phyloP scores from a whole-genome alignment of 2,888 invertebrate genomes.

The Drepanosiphum platanoidis region DNA sequence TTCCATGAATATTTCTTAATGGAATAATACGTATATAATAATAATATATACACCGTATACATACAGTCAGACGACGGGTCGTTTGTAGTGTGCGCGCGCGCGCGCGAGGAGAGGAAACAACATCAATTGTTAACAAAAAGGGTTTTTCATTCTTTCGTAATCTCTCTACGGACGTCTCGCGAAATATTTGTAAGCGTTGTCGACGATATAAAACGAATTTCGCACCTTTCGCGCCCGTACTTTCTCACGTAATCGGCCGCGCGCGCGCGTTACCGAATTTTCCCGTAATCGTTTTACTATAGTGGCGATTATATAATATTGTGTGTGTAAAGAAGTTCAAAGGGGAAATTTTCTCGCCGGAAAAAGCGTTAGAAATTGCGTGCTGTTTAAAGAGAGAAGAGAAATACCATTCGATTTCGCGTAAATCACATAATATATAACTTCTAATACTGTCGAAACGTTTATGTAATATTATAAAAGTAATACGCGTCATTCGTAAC shows the following conservation, averaged over 20 bases:
- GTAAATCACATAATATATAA: too few relatives aligned
- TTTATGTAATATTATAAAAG: too few relatives aligned
- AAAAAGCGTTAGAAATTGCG: too few relatives aligned
- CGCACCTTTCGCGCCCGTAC: not conserved
- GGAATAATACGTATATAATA: conserved; percentile 16
- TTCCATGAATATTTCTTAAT: conserved; percentile 44
- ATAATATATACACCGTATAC: not conserved
- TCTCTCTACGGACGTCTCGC: not conserved
- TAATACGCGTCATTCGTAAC: too few relatives aligned
- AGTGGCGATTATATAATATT: too few relatives aligned
- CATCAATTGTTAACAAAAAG: not conserved
- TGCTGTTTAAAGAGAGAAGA: too few relatives aligned
- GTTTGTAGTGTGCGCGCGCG: not conserved
- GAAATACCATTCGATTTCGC: too few relatives aligned
- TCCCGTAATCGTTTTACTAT: too few relatives aligned
- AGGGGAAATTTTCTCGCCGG: too few relatives aligned
- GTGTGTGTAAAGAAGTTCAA: too few relatives aligned
- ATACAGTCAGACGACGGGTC: not conserved
- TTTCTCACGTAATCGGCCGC: not conserved
- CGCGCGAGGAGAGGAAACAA: not conserved
- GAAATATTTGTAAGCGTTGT: conserved; percentile 9
- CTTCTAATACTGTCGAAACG: too few relatives aligned
- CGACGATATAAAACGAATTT: not conserved
- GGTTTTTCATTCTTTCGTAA: not conserved
- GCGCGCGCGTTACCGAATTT: not conserved